A percentile compares a stretch with the other conserved stretches of the same genome.
phyloP scores from a whole-genome alignment of 1,140 invertebrate species.

The Colletes latitarsis region DNA sequence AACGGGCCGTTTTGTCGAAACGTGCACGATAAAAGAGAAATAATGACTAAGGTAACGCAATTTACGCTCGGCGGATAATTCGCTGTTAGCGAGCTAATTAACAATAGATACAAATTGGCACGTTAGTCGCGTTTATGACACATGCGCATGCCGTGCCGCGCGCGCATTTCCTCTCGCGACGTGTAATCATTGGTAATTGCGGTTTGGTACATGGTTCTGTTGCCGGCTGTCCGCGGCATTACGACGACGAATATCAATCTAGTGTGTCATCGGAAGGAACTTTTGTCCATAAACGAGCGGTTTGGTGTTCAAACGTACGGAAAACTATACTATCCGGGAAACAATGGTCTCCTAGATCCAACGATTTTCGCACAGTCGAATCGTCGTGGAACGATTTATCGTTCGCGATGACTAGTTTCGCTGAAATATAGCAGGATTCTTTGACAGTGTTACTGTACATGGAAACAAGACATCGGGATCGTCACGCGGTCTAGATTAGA shows the following conservation, averaged over 20 bases:
- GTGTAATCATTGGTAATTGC: slow-evolving; percentile 59
- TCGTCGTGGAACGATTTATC: neutral
- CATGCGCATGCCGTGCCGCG: slow-evolving; percentile 38
- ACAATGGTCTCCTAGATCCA: neutral
- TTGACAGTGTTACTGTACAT: no score
- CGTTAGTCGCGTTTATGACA: slow-evolving; percentile 52
- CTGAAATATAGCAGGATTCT: no score
- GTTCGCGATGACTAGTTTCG: no score
- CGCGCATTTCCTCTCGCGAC: slow-evolving; percentile 38
- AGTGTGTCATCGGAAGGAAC: slow-evolving; percentile 51
- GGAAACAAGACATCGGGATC: no score
- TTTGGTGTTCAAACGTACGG: neutral
- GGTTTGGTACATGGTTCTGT: slow-evolving; percentile 30
- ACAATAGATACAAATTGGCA: slow-evolving; percentile 56
- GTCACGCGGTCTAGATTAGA: no score
- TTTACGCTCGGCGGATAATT: slow-evolving; percentile 46
- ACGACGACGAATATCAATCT: slow-evolving; percentile 45
- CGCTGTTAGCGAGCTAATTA: slow-evolving; percentile 60
- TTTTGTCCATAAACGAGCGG: neutral
- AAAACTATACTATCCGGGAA: neutral
- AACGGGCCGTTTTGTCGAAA: no score
- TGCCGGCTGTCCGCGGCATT: slow-evolving; percentile 13
- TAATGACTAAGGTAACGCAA: neutral
- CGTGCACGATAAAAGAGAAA: neutral
- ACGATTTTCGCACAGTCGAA: neutral